Conservation (phyloP, 2,113 vertebrate genomes). For the Callithrix jacchus region DNA sequence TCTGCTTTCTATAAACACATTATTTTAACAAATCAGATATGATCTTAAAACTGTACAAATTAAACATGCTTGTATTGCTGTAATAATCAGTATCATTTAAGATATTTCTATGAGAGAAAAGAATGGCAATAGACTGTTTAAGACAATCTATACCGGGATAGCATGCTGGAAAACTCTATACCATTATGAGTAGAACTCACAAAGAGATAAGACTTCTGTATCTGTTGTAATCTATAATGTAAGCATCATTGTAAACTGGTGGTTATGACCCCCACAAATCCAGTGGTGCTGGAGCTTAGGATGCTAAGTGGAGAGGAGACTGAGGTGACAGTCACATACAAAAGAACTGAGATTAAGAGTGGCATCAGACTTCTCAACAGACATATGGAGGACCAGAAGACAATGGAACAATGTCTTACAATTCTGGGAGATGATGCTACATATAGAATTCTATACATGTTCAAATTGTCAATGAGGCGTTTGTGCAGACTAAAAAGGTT, state of each 20-base stretch:
- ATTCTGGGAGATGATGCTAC: background rate
- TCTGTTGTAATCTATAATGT: background rate
- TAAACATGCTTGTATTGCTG: background rate
- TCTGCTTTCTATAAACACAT: background rate
- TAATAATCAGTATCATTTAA: background rate
- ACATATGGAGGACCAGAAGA: background rate
- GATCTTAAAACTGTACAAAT: background rate
- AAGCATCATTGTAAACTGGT: background rate
- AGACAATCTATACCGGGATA: background rate
- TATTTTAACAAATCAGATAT: background rate
- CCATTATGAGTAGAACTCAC: background rate
- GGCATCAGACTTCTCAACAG: background rate
- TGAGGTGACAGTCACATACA: background rate
- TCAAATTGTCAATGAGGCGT: background rate
- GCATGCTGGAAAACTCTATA: background rate
- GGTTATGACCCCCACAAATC: background rate
- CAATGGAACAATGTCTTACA: background rate
- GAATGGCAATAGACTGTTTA: background rate
- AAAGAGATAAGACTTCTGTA: background rate
- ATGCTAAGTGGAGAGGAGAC: background rate
- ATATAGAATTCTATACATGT: background rate
- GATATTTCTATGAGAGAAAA: background rate
- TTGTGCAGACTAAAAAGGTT: background rate
- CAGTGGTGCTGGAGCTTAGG: background rate
- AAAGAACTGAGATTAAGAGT: background rate